Evolutionary conservation across 2,113 vertebrate genomes (phyloP).

Genomic region (Alethe castanea): DNA sequence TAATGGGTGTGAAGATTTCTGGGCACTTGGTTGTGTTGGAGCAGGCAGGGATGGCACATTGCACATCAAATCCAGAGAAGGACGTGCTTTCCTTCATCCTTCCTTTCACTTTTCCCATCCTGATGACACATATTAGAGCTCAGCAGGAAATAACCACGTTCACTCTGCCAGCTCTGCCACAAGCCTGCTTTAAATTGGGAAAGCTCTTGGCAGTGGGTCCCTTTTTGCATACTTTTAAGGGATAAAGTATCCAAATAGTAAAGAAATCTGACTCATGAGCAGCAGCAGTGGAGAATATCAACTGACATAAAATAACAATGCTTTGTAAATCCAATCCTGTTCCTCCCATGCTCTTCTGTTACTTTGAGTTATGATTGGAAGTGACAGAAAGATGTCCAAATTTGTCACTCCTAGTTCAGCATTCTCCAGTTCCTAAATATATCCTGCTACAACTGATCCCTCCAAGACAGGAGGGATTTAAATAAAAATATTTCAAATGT

Average conservation of each 20-base stretch:
- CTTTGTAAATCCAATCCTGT: not conserved
- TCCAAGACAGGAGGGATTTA: not conserved
- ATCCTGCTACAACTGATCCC: not conserved
- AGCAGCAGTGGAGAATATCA: not conserved
- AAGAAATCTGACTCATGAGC: not conserved
- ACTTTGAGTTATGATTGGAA: not conserved
- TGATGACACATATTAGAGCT: not conserved
- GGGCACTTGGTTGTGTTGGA: not conserved
- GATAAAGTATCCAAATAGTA: not conserved
- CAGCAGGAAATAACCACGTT: not conserved
- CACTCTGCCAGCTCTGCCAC: not conserved
- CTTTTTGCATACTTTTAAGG: not conserved
- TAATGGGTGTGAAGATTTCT: not conserved
- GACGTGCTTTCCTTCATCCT: not conserved
- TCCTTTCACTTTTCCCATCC: not conserved
- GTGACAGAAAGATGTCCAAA: not conserved
- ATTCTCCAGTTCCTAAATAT: not conserved
- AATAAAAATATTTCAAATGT: not conserved
- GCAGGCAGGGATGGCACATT: not conserved
- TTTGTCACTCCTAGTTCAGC: not conserved
- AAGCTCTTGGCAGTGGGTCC: not conserved
- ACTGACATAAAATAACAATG: not conserved
- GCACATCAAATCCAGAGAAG: not conserved
- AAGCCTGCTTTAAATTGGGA: not conserved
- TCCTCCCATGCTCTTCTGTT: not conserved